phyloP scores from a whole-genome alignment of 2,113 vertebrate genomes.

The Lucifuga dentata region DNA sequence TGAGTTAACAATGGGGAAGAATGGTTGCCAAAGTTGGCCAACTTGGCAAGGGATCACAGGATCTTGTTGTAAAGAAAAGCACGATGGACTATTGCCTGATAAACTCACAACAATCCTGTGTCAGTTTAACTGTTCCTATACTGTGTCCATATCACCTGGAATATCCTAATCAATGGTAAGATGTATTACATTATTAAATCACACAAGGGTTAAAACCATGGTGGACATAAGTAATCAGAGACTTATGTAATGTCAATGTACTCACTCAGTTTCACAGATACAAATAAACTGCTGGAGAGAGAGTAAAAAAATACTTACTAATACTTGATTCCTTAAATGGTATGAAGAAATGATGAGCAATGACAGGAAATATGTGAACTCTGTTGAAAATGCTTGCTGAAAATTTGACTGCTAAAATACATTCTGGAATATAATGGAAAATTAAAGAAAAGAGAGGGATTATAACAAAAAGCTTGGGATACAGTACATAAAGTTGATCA shows the following conservation, averaged over 20 bases:
- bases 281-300: slow-evolving; percentile 20
- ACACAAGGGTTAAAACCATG: neutral
- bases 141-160: neutral
- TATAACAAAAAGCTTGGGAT: neutral
- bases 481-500: neutral
- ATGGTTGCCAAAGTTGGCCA: slow-evolving; percentile 17
- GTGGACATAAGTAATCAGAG: neutral
- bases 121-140: slow-evolving; percentile 14
- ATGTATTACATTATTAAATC: slow-evolving; percentile 19
- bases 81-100: neutral
- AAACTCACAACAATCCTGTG: slow-evolving; percentile 2
- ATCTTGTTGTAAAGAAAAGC: slow-evolving; percentile 34
- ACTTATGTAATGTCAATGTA: slow-evolving; percentile 16
- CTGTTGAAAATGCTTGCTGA: slow-evolving; percentile 13
- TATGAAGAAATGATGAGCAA: slow-evolving; percentile 20
- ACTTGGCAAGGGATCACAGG: slow-evolving; percentile 6
- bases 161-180: slow-evolving; percentile 9
- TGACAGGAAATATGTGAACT: slow-evolving; percentile 14
- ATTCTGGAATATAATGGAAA: slow-evolving; percentile 1
- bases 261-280: slow-evolving; percentile 24
- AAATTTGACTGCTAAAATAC: neutral
- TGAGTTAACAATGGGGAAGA: slow-evolving; percentile 43
- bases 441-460: slow-evolving; percentile 16
- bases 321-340: slow-evolving; percentile 1
- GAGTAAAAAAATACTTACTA: neutral